Evolutionary conservation across 37 sponge, comb jelly and placozoan species (phyloP).

Genomic region (Ephydatia muelleri): DNA sequence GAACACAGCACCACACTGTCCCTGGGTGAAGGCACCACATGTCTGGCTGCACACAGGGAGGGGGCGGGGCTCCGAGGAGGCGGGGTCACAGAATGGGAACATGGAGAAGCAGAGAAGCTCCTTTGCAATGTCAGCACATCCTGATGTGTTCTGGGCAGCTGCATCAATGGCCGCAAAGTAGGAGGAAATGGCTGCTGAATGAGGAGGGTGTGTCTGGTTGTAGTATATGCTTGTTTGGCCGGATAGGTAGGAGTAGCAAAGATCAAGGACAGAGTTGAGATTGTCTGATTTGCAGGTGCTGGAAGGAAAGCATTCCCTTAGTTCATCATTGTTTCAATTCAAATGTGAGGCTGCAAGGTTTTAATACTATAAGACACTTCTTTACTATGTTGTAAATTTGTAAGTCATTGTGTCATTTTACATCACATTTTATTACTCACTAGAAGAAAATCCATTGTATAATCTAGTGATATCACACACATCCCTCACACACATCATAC

Average conservation of each 20-base stretch:
- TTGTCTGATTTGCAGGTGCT: not conserved
- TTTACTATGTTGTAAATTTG: too few species aligned
- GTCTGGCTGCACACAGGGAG: slow-evolving; percentile 34
- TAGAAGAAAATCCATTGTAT: too few species aligned
- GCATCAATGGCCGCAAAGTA: not conserved
- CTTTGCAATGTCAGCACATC: not conserved
- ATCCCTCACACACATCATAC: too few species aligned
- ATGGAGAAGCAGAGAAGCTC: slow-evolving; percentile 45
- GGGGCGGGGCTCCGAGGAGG: slow-evolving; percentile 27
- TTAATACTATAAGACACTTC: too few species aligned
- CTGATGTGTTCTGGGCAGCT: not conserved
- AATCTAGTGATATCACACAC: too few species aligned
- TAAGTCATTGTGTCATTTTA: too few species aligned
- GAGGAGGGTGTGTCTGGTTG: not conserved
- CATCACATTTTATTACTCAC: too few species aligned
- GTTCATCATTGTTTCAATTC: too few species aligned
- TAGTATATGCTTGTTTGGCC: not conserved
- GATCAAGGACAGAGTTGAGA: not conserved
- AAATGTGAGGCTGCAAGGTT: too few species aligned
- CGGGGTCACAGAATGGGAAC: slow-evolving; percentile 66
- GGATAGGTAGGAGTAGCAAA: not conserved
- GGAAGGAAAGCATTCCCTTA: too few species aligned
- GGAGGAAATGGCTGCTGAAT: not conserved
- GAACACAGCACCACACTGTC: slow-evolving; percentile 31
- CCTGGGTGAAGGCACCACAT: slow-evolving; percentile 42